Evolutionary conservation across 2,113 vertebrate species (phyloP), one percentile per base, ranked within the genome.

Genomic region (Phodopus roborovskii): DNA sequence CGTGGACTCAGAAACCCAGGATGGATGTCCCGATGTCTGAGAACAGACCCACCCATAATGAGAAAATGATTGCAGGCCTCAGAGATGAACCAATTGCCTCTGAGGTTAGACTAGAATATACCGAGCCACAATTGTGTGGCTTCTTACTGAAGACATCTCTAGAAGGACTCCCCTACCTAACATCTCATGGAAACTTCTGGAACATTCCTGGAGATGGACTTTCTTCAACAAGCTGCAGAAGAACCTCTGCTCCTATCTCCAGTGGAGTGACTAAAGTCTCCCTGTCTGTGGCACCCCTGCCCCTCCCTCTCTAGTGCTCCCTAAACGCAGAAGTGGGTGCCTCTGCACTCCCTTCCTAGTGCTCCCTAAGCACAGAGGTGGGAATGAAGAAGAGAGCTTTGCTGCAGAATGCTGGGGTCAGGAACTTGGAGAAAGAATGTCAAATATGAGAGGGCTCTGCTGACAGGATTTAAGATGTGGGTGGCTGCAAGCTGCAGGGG

Each of bases 381-480:
- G 70, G 88, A 45, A 39, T 0, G 22, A 73, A 33, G 71, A 33
- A 71, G 42, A 48, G 60, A 45, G 33, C 92, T 36, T 56, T 4
- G 45, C 68, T 81, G 50, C 71, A 88, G 95, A 91, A 81, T 33
- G 50, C 70, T 7, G 70, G 74, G 93, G 30, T 58, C 96, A 68
- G 90, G 83, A 82, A 73, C 97, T 87, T 53, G 3, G 48, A 45
- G 30, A 64, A 92, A 90, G 78, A 83, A 95, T 0, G 36, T n/a
- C 70, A 94, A 84, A 82, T 1, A 58, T 73, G 88, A 92, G 28
- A 36, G 36, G 16, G 2, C 11, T 95, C 92, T 53, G 66, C 64
- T 86, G 79, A 50, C 45, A 11, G 0, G 0, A 36, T 10, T 81
- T 83, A 16, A 97, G 94, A n/a, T 1, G 1, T 56, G 84, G 2